Conservation (phyloP, 2,888 invertebrate genomes). For the Blastobasis adustella region DNA sequence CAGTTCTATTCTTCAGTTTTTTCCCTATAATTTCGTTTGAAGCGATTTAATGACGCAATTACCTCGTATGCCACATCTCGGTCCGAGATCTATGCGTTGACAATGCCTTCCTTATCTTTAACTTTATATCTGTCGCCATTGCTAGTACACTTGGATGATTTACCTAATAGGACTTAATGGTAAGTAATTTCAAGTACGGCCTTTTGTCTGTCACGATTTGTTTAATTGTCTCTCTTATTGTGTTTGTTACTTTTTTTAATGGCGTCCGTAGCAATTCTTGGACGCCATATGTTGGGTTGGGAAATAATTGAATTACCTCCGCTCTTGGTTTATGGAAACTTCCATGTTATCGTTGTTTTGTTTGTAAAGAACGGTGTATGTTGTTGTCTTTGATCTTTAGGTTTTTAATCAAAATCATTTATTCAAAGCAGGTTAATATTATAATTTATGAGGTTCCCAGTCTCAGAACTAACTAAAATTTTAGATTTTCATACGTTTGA, state of each 20-base stretch:
- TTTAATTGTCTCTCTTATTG: slow-evolving; percentile 30
- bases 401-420: too few relatives aligned
- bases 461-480: too few relatives aligned
- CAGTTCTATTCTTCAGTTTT: neutral
- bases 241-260: slow-evolving; percentile 13
- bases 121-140: slow-evolving; percentile 35
- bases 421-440: too few relatives aligned
- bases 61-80: slow-evolving; percentile 13
- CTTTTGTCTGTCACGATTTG: slow-evolving; percentile 49
- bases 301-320: too few relatives aligned
- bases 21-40: slow-evolving; percentile 13
- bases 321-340: too few relatives aligned
- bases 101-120: slow-evolving; percentile 18
- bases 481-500: too few relatives aligned
- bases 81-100: slow-evolving; percentile 16
- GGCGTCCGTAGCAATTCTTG: neutral
- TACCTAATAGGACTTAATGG: slow-evolving; percentile 32
- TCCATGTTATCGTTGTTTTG: too few relatives aligned
- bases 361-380: too few relatives aligned
- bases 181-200: slow-evolving; percentile 39
- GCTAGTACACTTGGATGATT: slow-evolving; percentile 41
- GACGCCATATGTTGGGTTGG: too few relatives aligned
- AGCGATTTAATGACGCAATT: slow-evolving; percentile 30
- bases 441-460: too few relatives aligned
- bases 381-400: too few relatives aligned